Evolutionary conservation across 1,140 invertebrate genomes (phyloP).

Genomic region (Bombus pyrosoma): DNA sequence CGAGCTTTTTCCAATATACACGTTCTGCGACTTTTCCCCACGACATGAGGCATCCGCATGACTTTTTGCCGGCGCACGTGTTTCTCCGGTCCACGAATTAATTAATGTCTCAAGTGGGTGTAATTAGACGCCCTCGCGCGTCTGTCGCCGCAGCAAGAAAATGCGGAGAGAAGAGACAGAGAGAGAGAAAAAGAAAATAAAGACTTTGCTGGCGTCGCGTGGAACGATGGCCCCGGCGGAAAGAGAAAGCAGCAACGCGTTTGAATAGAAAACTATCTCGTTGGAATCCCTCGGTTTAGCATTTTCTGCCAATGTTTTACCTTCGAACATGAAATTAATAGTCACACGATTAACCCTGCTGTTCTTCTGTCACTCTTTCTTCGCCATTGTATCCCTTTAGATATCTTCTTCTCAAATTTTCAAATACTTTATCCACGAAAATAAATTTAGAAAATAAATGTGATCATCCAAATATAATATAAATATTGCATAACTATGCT

Average conservation of each 20-base stretch:
- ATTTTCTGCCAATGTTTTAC: background rate
- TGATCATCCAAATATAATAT: background rate
- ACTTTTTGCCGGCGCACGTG: conserved; percentile 63
- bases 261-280: conserved; percentile 23
- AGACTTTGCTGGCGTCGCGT: conserved; percentile 21
- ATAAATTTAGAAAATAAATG: background rate
- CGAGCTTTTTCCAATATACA: background rate
- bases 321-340: conserved; percentile 4
- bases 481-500: background rate
- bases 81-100: conserved; percentile 65
- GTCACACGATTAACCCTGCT: background rate
- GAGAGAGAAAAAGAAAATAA: conserved; percentile 17
- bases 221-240: conserved; percentile 15
- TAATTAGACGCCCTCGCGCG: conserved; percentile 67
- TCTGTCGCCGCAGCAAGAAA: conserved; percentile 42
- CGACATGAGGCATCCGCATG: background rate
- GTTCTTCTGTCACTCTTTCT: too few species aligned
- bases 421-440: background rate
- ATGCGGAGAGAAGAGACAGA: background rate
- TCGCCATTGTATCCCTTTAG: background rate
- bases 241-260: conserved; percentile 42
- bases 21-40: conserved; percentile 2
- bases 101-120: conserved; percentile 71
- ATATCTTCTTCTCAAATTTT: background rate
- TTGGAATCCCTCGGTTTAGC: background rate